A percentile compares a stretch with the other conserved stretches of the same genome.
These are phyloP conservation scores for Idaea biselata DNA, from an alignment of 2,888 invertebrate genomes.

Conservation along the genomic window DNA sequence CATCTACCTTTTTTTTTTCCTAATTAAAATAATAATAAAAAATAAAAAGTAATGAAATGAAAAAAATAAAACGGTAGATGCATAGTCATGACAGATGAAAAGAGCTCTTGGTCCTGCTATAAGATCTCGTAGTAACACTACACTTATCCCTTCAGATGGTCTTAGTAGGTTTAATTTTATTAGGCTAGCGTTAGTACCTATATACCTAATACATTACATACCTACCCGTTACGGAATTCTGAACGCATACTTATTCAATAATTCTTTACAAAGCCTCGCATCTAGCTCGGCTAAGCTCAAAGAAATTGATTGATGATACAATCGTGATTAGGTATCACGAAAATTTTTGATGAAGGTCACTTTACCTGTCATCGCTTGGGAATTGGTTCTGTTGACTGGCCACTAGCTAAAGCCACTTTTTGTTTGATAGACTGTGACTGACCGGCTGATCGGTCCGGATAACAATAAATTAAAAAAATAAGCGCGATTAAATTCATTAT, in stretches of 20 bases:
- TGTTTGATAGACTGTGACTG: not conserved
- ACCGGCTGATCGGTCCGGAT: not conserved
- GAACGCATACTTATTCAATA: not conserved
- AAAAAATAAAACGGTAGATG: too few relatives aligned
- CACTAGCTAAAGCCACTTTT: not conserved
- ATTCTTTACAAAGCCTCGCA: not conserved
- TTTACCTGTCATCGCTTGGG: not conserved
- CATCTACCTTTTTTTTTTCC: too few relatives aligned
- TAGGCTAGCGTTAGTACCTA: too few relatives aligned
- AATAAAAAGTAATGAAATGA: too few relatives aligned
- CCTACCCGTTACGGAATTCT: not conserved
- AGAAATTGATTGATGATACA: slow-evolving; percentile 1
- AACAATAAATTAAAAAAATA: not conserved
- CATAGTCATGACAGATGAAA: too few relatives aligned
- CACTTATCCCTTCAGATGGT: too few relatives aligned
- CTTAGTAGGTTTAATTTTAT: too few relatives aligned
- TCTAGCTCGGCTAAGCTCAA: not conserved
- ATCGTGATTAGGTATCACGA: not conserved
- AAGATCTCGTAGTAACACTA: too few relatives aligned
- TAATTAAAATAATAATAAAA: too few relatives aligned
- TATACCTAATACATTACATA: not conserved
- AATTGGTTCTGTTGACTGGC: not conserved
- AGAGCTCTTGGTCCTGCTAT: too few relatives aligned
- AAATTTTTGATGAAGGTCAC: not conserved
- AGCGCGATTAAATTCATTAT: not conserved